Conservation (phyloP, 1,140 invertebrate species). For the Archivesica marissinica region DNA sequence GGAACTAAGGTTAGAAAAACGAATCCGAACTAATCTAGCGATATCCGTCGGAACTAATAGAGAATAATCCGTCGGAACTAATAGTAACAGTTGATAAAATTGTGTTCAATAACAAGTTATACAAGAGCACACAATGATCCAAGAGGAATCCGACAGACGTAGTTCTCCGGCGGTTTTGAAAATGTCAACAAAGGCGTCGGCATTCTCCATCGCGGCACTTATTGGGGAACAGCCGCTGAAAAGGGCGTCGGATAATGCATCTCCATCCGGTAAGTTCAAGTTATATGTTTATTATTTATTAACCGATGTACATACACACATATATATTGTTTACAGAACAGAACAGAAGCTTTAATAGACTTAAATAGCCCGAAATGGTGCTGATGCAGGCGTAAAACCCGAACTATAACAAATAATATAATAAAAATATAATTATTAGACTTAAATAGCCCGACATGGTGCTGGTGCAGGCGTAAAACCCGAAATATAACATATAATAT, state of each 20-base stretch:
- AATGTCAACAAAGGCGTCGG: slow-evolving; percentile 53
- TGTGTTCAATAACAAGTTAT: neutral
- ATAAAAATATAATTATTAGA: too few species aligned
- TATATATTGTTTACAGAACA: too few species aligned
- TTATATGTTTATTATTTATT: neutral
- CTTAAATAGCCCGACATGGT: too few species aligned
- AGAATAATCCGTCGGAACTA: neutral
- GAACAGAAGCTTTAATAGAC: neutral
- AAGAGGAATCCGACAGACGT: slow-evolving; percentile 14
- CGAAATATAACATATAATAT: too few species aligned
- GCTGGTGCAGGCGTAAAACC: too few species aligned
- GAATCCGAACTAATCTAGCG: neutral
- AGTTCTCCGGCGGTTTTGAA: slow-evolving; percentile 22
- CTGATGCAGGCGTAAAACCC: too few species aligned
- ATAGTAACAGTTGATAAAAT: neutral
- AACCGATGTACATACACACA: too few species aligned
- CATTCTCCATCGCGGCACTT: slow-evolving; percentile 57
- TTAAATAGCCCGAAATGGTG: too few species aligned
- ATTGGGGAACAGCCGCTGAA: slow-evolving; percentile 42
- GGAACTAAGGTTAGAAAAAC: neutral
- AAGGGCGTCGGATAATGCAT: slow-evolving; percentile 52
- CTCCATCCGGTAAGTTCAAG: slow-evolving; percentile 42
- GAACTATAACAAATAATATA: too few species aligned
- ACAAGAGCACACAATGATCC: slow-evolving; percentile 19
- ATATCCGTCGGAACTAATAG: neutral